Percentiles rank a stretch among this genome's conserved stretches.
phyloP scores from a whole-genome alignment of 2,888 invertebrate species.

The Orthonychiurus folsomi region DNA sequence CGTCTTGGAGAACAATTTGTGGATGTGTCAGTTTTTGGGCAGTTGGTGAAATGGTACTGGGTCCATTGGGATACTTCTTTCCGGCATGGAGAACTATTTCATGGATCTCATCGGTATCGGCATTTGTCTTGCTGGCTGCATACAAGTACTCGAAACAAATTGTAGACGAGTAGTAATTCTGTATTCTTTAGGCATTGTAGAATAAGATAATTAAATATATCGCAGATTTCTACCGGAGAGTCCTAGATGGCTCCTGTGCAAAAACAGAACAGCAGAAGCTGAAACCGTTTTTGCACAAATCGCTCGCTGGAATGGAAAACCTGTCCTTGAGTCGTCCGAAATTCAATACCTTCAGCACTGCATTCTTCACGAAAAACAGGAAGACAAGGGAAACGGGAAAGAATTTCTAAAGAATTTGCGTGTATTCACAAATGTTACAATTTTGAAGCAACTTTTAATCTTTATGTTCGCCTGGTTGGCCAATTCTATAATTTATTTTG shows the following conservation, averaged over 20 bases:
- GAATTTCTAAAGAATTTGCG: not conserved
- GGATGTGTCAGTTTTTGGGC: constrained; percentile 28
- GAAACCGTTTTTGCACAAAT: constrained; percentile 23
- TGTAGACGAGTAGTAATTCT: too few relatives aligned
- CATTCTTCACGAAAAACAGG: constrained; percentile 6
- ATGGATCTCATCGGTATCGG: constrained; percentile 22
- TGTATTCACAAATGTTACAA: not conserved
- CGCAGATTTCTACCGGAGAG: constrained; percentile 27
- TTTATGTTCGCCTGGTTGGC: constrained; percentile 22
- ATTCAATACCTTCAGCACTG: constrained; percentile 24
- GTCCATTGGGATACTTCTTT: constrained; percentile 23
- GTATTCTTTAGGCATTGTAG: not conserved
- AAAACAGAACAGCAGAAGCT: constrained; percentile 26
- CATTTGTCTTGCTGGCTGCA: constrained; percentile 21
- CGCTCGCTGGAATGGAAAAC: constrained; percentile 30
- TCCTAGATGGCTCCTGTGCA: constrained; percentile 26
- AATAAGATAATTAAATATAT: not conserved
- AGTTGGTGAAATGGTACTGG: constrained; percentile 31
- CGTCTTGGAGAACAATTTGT: constrained; percentile 29
- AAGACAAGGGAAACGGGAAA: constrained; percentile 10
- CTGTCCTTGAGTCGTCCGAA: constrained; percentile 18
- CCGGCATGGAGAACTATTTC: constrained; percentile 27
- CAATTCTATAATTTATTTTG: constrained; percentile 23
- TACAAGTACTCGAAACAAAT: constrained; percentile 18
- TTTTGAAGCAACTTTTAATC: too few relatives aligned